phyloP scores from a whole-genome alignment of 2,888 invertebrate genomes.

The Reticulitermes lucifugus region DNA sequence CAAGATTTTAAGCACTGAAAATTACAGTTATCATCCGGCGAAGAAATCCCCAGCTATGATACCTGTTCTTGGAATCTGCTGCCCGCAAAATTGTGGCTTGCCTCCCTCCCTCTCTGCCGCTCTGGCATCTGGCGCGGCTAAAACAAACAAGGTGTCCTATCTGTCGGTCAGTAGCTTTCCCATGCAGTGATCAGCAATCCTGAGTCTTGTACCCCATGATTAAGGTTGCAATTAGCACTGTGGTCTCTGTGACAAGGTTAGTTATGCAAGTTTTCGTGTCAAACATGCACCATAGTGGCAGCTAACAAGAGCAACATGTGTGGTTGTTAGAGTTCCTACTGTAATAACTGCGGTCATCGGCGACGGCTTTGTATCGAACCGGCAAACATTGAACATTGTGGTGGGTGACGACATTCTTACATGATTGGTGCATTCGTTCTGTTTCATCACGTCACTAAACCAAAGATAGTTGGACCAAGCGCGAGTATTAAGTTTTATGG shows the following conservation, averaged over 20 bases:
- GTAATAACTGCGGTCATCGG: too few relatives aligned
- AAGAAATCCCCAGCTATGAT: neutral
- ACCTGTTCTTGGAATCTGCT: neutral
- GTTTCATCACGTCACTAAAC: too few relatives aligned
- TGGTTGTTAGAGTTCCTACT: neutral
- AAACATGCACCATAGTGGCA: neutral
- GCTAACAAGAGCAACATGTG: neutral
- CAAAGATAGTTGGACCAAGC: too few relatives aligned
- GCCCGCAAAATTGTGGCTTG: neutral
- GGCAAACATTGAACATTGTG: too few relatives aligned
- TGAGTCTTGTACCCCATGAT: neutral
- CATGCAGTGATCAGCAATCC: neutral
- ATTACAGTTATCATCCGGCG: neutral
- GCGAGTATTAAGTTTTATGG: too few relatives aligned
- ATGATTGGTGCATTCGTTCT: too few relatives aligned
- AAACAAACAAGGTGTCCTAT: neutral
- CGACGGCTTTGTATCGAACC: too few relatives aligned
- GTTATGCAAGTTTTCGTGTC: constrained; percentile 21
- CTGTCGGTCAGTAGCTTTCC: constrained; percentile 15
- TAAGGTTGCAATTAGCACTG: neutral
- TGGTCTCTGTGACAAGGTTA: neutral
- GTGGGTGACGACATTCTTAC: too few relatives aligned
- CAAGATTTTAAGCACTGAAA: too few relatives aligned
- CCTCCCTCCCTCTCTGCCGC: neutral
- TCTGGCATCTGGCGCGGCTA: neutral